Evolutionary conservation across 2,113 vertebrate genomes (phyloP).

Genomic region (Pelecanus crispus): DNA sequence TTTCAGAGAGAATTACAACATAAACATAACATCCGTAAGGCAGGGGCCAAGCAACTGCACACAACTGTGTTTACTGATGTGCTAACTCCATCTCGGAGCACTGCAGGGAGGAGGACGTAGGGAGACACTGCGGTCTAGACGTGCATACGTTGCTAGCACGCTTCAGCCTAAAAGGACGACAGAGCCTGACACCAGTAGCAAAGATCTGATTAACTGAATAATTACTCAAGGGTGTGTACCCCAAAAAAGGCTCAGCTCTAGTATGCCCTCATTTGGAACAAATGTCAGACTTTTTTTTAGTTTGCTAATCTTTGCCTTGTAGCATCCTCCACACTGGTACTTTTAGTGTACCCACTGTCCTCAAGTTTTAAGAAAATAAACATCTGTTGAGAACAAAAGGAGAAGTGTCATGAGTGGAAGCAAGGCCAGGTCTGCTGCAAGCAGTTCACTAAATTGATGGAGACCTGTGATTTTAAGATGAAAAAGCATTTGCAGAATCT

Average conservation of each 20-base stretch:
- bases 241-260: background rate
- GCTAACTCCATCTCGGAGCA: background rate
- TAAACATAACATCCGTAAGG: fast-evolving
- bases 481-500: background rate
- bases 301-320: background rate
- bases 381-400: background rate
- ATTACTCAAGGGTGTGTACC: background rate
- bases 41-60: background rate
- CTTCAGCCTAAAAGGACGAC: fast-evolving
- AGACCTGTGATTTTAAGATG: background rate
- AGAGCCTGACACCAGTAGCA: background rate
- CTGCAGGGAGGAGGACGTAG: fast-evolving
- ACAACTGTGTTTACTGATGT: fast-evolving
- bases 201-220: background rate
- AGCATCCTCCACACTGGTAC: background rate
- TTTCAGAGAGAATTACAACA: background rate
- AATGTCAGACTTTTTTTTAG: background rate
- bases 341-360: background rate
- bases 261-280: background rate
- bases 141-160: fast-evolving
- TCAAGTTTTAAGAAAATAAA: background rate
- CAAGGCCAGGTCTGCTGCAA: background rate
- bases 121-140: background rate
- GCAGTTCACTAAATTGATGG: background rate
- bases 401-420: background rate